phyloP scores from a whole-genome alignment of 2,888 invertebrate species.

The Drosophila sordidapex region DNA sequence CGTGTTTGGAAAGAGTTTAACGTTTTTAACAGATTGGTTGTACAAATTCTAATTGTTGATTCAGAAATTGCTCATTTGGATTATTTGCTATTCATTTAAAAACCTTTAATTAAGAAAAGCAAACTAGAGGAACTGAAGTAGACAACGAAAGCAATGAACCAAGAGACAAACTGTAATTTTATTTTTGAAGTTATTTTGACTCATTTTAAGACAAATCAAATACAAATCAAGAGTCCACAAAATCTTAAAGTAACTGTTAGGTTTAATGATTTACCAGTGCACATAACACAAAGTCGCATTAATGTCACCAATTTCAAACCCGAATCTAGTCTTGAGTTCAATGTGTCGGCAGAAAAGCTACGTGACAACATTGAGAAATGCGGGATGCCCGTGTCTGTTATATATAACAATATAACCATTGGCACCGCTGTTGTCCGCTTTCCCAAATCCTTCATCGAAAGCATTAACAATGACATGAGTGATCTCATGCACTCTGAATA shows the following conservation, averaged over 20 bases:
- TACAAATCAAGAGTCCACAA: slow-evolving; percentile 40
- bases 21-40: background rate
- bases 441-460: slow-evolving; percentile 56
- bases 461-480: slow-evolving; percentile 46
- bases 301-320: slow-evolving; percentile 76
- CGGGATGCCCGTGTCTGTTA: slow-evolving; percentile 69
- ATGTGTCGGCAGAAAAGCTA: slow-evolving; percentile 46
- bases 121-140: background rate
- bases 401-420: slow-evolving; percentile 33
- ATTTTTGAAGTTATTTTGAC: slow-evolving; percentile 73
- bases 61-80: slow-evolving; percentile 5
- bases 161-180: slow-evolving; percentile 34
- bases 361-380: slow-evolving; percentile 38
- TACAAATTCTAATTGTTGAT: slow-evolving; percentile 14
- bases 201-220: slow-evolving; percentile 44
- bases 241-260: slow-evolving; percentile 54
- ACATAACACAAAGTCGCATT: slow-evolving; percentile 74
- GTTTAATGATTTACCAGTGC: slow-evolving; percentile 52
- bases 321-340: slow-evolving; percentile 60
- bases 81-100: background rate
- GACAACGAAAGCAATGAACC: background rate
- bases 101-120: background rate
- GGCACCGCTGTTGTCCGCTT: slow-evolving; percentile 61
- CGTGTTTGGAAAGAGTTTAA: background rate
- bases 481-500: slow-evolving; percentile 64